phyloP scores from a whole-genome alignment of 2,797 vertebrate species.

The Clarias platycephalus region DNA sequence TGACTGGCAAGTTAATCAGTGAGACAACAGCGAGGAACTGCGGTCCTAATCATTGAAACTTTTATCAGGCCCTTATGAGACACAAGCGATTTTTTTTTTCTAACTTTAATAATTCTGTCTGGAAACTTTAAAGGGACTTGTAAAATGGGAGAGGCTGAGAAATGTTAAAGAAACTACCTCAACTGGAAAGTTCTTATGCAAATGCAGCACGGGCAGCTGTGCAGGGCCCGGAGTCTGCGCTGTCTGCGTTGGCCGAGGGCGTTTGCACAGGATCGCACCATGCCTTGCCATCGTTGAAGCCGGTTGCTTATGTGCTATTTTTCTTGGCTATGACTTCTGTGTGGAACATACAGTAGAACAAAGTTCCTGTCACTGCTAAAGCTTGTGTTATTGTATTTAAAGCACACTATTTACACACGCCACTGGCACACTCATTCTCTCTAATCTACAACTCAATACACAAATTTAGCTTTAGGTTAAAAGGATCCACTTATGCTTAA shows the following conservation, averaged over 20 bases:
- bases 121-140: constrained; percentile 63
- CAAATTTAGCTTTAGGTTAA: constrained; percentile 59
- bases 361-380: constrained; percentile 71
- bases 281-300: constrained; percentile 75
- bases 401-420: constrained; percentile 67
- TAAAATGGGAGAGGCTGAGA: constrained; percentile 58
- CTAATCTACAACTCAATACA: constrained; percentile 72
- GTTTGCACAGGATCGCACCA: constrained; percentile 70
- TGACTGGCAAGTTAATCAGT: constrained; percentile 38
- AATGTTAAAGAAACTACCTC: constrained; percentile 60
- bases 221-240: constrained; percentile 27
- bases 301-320: constrained; percentile 80
- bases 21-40: constrained; percentile 34
- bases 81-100: constrained; percentile 34
- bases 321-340: constrained; percentile 76
- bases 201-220: constrained; percentile 64
- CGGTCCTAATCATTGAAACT: constrained; percentile 30
- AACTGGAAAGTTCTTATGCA: constrained; percentile 75
- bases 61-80: constrained; percentile 47
- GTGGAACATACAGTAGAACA: constrained; percentile 83
- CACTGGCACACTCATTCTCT: constrained; percentile 67
- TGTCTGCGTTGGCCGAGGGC: constrained; percentile 74
- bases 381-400: constrained; percentile 59
- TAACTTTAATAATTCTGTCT: constrained; percentile 47
- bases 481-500: constrained; percentile 8